These are phyloP conservation scores for Dioctria rufipes DNA, from an alignment of 2,888 invertebrate species.

Conservation along the genomic window DNA sequence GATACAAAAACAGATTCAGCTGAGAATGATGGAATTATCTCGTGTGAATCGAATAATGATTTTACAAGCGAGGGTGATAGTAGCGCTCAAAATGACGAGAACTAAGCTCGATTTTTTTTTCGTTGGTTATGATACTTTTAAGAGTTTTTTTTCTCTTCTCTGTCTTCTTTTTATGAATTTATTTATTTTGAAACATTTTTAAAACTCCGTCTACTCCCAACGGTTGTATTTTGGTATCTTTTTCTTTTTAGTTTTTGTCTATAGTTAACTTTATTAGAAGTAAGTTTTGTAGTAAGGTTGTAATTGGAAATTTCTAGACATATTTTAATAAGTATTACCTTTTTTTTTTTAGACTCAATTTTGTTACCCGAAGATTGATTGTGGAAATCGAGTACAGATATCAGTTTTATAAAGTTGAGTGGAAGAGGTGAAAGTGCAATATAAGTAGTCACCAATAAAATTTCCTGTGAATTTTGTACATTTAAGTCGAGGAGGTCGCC, in stretches of 20 bases:
- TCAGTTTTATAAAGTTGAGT: no score
- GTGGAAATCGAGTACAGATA: no score
- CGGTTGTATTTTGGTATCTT: constrained; percentile 43
- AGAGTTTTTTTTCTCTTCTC: neutral
- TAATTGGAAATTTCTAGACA: no score
- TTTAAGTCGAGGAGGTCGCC: no score
- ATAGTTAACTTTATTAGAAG: constrained; percentile 16
- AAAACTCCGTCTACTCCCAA: constrained; percentile 17
- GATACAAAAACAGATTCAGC: constrained; percentile 19
- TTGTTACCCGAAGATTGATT: no score
- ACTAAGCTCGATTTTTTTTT: neutral
- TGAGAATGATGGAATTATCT: constrained; percentile 29
- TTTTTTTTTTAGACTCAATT: no score
- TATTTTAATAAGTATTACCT: no score
- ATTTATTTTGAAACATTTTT: constrained; percentile 11
- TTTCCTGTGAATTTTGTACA: no score
- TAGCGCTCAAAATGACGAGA: constrained; percentile 36
- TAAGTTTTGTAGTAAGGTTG: constrained; percentile 37
- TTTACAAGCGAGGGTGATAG: constrained; percentile 3
- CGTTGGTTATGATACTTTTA: neutral
- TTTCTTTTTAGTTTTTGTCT: neutral
- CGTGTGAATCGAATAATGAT: neutral
- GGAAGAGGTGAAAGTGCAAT: no score
- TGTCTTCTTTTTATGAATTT: constrained; percentile 5
- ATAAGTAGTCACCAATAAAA: no score